Evolutionary conservation across 2,113 vertebrate species (phyloP), one percentile per base, ranked within the genome.

Genomic region (Syngnathoides biaculeatus): DNA sequence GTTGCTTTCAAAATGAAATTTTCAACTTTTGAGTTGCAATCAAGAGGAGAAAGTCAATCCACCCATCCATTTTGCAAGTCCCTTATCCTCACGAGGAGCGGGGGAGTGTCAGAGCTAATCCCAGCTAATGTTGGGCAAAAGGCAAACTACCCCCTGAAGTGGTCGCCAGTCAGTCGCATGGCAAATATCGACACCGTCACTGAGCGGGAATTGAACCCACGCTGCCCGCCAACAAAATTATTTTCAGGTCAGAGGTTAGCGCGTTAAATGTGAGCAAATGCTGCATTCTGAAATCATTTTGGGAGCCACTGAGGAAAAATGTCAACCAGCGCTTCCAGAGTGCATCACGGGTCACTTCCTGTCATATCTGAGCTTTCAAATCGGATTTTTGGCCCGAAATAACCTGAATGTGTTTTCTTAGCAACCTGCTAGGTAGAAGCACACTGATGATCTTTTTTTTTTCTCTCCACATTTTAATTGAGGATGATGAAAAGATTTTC

Each of bases 1-100:
- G 61, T 65, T 66, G 53, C 63, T 55, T 73, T 77, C 67, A 50
- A 82, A 82, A 69, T 5, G 69, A 65, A 84, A 53, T 4, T 22
- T 63, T 77, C 38, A 66, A 42, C 73, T 69, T 64, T 47, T 27
- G 73, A 61, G 67, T 81, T 52, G 20, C 61, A 70, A 45, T 72
- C 35, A 71, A 77, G 22, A 48, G 39, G 66, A 64, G 26, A n/a
- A 52, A 63, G 13, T 17, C 13, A 26, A 65, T 45, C n/a, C n/a
- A n/a, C n/a, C n/a, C n/a, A n/a, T n/a, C n/a, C n/a, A n/a, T n/a
- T n/a, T n/a, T n/a, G n/a, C n/a, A n/a, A n/a, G n/a, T n/a, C n/a
- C n/a, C n/a, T n/a, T n/a, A n/a, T n/a, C n/a, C n/a, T n/a, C n/a
- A n/a, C n/a, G n/a, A n/a, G n/a, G n/a, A n/a, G n/a, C n/a, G n/a